These are phyloP conservation scores for Sminthurides aquaticus DNA, from an alignment of 2,888 invertebrate species.

Conservation along the genomic window DNA sequence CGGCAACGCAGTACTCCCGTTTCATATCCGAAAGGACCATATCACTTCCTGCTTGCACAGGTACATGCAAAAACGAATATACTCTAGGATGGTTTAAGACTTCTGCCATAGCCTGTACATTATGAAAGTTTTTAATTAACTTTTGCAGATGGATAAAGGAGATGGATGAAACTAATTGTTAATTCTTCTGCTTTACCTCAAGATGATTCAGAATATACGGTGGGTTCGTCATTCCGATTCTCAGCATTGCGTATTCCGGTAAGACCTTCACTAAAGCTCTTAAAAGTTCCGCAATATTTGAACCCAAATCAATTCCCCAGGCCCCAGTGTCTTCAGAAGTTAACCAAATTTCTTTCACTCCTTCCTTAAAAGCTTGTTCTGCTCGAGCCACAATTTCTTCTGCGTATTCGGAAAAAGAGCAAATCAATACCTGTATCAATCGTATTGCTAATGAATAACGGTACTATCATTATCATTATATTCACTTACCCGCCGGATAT, in stretches of 20 bases:
- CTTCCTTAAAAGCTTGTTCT: slow-evolving; percentile 76
- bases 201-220: slow-evolving; percentile 95
- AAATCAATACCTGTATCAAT: neutral
- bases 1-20: slow-evolving; percentile 80
- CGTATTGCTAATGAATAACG: neutral
- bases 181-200: slow-evolving; percentile 49
- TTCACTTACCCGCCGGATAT: slow-evolving; percentile 59
- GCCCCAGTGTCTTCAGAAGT: slow-evolving; percentile 98
- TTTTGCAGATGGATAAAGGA: neutral
- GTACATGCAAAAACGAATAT: slow-evolving; percentile 92
- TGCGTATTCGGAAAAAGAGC: slow-evolving; percentile 30
- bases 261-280: slow-evolving; percentile 67
- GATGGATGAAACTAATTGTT: neutral
- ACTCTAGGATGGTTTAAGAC: slow-evolving; percentile 82
- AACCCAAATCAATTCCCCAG: slow-evolving; percentile 89
- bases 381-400: slow-evolving; percentile 84
- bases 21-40: slow-evolving; percentile 90
- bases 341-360: slow-evolving; percentile 93
- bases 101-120: slow-evolving; percentile 64
- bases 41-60: slow-evolving; percentile 97
- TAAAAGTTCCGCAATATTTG: slow-evolving; percentile 75
- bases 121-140: slow-evolving; percentile 9
- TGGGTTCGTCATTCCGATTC: slow-evolving; percentile 90
- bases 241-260: slow-evolving; percentile 51
- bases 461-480: too few relatives aligned